phyloP scores from a whole-genome alignment of 2,888 invertebrate genomes.

The Octodonta nipae region DNA sequence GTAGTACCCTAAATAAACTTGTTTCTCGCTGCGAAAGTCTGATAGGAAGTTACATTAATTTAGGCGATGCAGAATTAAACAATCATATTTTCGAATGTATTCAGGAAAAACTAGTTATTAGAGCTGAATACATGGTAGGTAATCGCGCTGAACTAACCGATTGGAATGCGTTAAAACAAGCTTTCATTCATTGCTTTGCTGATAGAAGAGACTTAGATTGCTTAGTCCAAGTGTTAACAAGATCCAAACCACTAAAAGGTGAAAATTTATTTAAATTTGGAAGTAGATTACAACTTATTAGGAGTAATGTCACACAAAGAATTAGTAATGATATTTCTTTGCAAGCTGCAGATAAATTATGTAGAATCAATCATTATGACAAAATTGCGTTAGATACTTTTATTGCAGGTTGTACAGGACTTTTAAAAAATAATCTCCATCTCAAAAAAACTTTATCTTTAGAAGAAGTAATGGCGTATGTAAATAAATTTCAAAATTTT shows the following conservation, averaged over 20 bases:
- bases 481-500: no score
- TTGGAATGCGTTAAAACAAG: constrained; percentile 6
- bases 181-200: no score
- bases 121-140: constrained; percentile 7
- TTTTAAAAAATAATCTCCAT: no score
- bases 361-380: constrained; percentile 2
- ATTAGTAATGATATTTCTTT: no score
- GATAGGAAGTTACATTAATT: constrained; percentile 2
- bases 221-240: constrained; percentile 5
- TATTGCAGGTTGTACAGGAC: no score
- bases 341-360: no score
- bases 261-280: constrained; percentile 3
- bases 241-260: constrained; percentile 4
- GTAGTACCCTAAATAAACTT: constrained; percentile 3
- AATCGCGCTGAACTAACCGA: constrained; percentile 5
- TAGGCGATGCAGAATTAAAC: no score
- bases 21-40: constrained; percentile 2
- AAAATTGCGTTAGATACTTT: no score
- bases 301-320: constrained; percentile 2
- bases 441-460: no score
- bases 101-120: constrained; percentile 6
- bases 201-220: no score
- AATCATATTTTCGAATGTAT: constrained; percentile 8
- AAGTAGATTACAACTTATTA: constrained; percentile 4
- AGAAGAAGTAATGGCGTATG: no score